A percentile compares a stretch with the other conserved stretches of the same genome.
Evolutionary conservation across 2,113 vertebrate species (phyloP).

Genomic region (Eptesicus fuscus): DNA sequence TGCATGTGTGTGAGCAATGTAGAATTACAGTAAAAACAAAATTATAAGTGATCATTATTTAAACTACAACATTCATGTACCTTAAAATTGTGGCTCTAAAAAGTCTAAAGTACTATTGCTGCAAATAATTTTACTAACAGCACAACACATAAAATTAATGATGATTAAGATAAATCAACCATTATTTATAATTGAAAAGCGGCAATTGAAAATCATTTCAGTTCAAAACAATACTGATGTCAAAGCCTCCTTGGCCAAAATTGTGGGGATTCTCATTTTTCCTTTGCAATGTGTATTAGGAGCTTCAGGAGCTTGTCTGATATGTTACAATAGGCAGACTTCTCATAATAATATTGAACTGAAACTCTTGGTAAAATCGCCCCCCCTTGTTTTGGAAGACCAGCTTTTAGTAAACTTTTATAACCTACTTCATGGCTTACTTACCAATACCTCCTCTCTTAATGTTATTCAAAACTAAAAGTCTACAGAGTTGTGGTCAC

Average conservation of each 20-base stretch:
- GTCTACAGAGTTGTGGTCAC: not conserved
- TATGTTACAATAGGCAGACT: not conserved
- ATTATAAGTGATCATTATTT: not conserved
- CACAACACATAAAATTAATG: not conserved
- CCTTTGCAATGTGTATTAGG: not conserved
- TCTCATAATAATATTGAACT: not conserved
- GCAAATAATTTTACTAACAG: not conserved
- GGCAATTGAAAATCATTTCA: not conserved
- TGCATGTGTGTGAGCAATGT: not conserved
- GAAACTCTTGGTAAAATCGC: not conserved
- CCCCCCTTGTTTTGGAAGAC: not conserved
- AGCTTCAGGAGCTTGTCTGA: not conserved
- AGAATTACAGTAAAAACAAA: not conserved
- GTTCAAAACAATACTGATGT: not conserved
- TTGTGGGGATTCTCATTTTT: not conserved
- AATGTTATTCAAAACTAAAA: not conserved
- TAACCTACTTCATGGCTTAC: not conserved
- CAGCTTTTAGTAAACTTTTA: not conserved
- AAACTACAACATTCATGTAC: not conserved
- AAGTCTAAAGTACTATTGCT: not conserved
- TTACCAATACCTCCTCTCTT: not conserved
- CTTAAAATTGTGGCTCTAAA: not conserved
- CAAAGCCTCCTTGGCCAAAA: not conserved
- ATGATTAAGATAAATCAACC: not conserved
- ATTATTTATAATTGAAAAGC: not conserved